Evolutionary conservation across 2,113 vertebrate species (phyloP).

Genomic region (Benitochromis conjunctus): DNA sequence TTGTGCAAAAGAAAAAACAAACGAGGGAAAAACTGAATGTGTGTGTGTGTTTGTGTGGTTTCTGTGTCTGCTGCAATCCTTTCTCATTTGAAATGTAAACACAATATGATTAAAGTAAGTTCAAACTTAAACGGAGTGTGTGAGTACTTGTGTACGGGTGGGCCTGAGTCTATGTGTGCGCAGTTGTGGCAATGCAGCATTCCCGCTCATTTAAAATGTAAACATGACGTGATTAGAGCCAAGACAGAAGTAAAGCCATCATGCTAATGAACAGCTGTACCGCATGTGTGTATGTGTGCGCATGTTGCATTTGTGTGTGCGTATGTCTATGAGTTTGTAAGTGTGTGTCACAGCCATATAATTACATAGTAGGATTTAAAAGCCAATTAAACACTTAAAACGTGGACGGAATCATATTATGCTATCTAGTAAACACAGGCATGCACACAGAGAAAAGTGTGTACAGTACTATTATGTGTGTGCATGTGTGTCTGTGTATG

Average conservation of each 20-base stretch:
- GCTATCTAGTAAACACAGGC: constrained; percentile 46
- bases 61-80: neutral
- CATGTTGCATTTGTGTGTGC: neutral
- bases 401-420: constrained; percentile 64
- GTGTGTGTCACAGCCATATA: constrained; percentile 50
- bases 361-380: constrained; percentile 69
- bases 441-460: constrained; percentile 15
- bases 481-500: neutral
- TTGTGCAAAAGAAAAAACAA: neutral
- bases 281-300: neutral
- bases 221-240: constrained; percentile 63
- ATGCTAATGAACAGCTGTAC: constrained; percentile 69
- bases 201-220: constrained; percentile 61
- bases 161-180: neutral
- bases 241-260: constrained; percentile 57
- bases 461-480: constrained; percentile 48
- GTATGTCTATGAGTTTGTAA: neutral
- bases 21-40: neutral
- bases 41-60: neutral
- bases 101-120: constrained; percentile 38
- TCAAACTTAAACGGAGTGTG: constrained; percentile 11
- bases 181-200: constrained; percentile 8
- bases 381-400: constrained; percentile 73
- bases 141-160: neutral
- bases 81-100: constrained; percentile 48